These are phyloP conservation scores for Loxodonta africana DNA, from an alignment of 2,113 vertebrate genomes.

Conservation along the genomic window DNA sequence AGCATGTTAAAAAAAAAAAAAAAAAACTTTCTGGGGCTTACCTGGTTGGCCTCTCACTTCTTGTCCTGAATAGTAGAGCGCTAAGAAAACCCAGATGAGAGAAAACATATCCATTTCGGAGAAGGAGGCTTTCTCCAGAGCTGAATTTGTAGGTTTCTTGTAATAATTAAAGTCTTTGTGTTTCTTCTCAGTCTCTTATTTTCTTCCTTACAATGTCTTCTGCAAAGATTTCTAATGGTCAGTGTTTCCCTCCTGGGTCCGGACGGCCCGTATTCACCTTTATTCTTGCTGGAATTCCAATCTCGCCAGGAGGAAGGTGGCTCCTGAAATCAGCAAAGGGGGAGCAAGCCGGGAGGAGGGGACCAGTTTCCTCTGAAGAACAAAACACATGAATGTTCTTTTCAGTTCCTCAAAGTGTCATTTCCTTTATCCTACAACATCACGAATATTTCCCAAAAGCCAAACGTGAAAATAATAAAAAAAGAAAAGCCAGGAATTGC, in stretches of 20 bases:
- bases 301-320: constrained; percentile 64
- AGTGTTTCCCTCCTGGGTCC: constrained; percentile 62
- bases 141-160: constrained; percentile 66
- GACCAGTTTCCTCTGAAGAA: constrained; percentile 70
- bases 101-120: constrained; percentile 92
- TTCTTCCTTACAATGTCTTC: constrained; percentile 72
- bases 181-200: constrained; percentile 47
- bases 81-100: constrained; percentile 93
- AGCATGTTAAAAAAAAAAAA: constrained; percentile 60
- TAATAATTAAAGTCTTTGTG: constrained; percentile 74
- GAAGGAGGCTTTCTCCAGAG: constrained; percentile 59
- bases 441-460: constrained; percentile 74
- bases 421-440: constrained; percentile 79
- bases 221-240: constrained; percentile 64
- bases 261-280: constrained; percentile 68
- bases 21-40: constrained; percentile 87
- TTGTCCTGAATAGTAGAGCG: constrained; percentile 87
- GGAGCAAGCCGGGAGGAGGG: constrained; percentile 51
- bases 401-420: constrained; percentile 83
- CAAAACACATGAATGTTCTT: constrained; percentile 71
- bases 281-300: constrained; percentile 57
- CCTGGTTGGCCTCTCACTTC: constrained; percentile 91
- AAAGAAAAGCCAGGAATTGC: constrained; percentile 77
- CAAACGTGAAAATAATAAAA: constrained; percentile 51
- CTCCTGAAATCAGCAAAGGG: constrained; percentile 52